Evolutionary conservation across 2,797 vertebrate genomes (phyloP).

Genomic region (Siniperca obscura): DNA sequence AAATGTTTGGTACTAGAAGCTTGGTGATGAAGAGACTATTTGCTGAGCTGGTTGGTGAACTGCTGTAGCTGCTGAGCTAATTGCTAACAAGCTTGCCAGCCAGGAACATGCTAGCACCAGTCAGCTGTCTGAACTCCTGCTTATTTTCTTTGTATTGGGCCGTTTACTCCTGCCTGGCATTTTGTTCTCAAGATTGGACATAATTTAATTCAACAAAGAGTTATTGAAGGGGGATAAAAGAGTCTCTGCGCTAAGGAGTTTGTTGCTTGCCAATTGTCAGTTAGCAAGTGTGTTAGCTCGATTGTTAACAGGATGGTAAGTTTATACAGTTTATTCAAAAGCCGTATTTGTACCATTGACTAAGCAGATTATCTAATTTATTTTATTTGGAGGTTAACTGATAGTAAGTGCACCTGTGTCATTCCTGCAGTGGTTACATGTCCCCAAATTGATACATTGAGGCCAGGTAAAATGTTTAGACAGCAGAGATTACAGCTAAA

Average conservation of each 20-base stretch:
- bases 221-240: background rate
- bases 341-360: too few relatives aligned
- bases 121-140: background rate
- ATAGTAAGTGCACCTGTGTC: background rate
- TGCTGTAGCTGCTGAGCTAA: too few relatives aligned
- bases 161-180: too few relatives aligned
- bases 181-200: too few relatives aligned
- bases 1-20: too few relatives aligned
- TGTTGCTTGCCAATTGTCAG: too few relatives aligned
- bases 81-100: too few relatives aligned
- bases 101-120: background rate
- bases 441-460: conserved; percentile 13
- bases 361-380: background rate
- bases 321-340: too few relatives aligned
- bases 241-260: too few relatives aligned
- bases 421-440: background rate
- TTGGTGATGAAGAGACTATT: too few relatives aligned
- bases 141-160: too few relatives aligned
- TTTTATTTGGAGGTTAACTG: background rate
- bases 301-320: background rate
- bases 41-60: too few relatives aligned
- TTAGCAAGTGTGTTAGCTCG: background rate
- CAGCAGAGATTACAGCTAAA: background rate
- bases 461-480: background rate
- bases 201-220: background rate